phyloP scores from a whole-genome alignment of 2,113 vertebrate species.

The Thalassarche chlororhynchos region DNA sequence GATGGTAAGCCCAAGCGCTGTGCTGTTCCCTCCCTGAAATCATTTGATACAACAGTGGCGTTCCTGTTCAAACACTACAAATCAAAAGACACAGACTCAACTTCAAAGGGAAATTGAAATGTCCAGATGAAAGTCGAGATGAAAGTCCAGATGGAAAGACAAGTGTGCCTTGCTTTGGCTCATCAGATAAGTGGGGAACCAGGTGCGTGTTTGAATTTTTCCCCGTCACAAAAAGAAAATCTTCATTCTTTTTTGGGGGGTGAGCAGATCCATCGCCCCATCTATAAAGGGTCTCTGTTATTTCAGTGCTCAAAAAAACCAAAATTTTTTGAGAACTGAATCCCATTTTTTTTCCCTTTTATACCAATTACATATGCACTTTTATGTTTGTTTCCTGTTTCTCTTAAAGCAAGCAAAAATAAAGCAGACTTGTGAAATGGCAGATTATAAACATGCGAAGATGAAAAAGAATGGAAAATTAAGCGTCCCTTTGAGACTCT shows the following conservation, averaged over 20 bases:
- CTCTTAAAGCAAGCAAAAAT: slow-evolving; percentile 20
- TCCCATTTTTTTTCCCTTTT: not conserved
- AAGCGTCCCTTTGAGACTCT: not conserved
- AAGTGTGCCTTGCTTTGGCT: slow-evolving; percentile 33
- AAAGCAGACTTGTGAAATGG: slow-evolving; percentile 24
- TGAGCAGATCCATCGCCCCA: accelerated
- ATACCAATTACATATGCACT: not conserved
- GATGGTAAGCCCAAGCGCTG: slow-evolving; percentile 61
- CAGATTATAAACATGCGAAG: not conserved
- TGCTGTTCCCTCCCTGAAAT: slow-evolving; percentile 72
- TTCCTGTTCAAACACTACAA: slow-evolving; percentile 62
- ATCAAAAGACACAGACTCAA: slow-evolving; percentile 58
- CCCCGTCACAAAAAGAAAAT: slow-evolving; percentile 1
- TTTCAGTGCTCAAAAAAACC: not conserved
- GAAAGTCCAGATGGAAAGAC: slow-evolving; percentile 60
- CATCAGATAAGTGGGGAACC: slow-evolving; percentile 32
- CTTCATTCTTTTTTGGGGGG: not conserved
- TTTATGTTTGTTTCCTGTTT: not conserved
- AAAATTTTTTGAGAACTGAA: not conserved
- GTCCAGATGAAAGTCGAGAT: slow-evolving; percentile 58
- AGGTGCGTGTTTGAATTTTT: slow-evolving; percentile 30
- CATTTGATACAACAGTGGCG: slow-evolving; percentile 49
- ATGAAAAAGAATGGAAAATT: slow-evolving; percentile 38
- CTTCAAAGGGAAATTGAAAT: slow-evolving; percentile 72
- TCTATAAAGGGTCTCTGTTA: not conserved